Percentiles rank a stretch among this genome's conserved stretches.
Evolutionary conservation across 2,888 invertebrate genomes (phyloP).

Genomic region (Eulithis prunata): DNA sequence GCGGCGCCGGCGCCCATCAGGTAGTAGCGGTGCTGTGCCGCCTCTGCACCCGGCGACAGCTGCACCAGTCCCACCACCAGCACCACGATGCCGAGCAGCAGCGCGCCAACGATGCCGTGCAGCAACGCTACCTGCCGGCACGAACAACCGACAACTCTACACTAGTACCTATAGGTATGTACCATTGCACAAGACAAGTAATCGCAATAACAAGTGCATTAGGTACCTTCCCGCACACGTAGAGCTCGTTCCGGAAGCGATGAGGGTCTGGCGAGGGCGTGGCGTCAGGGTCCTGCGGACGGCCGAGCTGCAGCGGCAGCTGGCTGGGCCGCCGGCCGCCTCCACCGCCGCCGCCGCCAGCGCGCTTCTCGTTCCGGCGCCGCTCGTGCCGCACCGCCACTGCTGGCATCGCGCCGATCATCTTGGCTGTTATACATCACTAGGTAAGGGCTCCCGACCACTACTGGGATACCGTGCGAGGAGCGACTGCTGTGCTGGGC

Average conservation of each 20-base stretch:
- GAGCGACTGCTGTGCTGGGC: neutral
- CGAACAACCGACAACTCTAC: constrained; percentile 6
- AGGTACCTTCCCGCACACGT: constrained; percentile 89
- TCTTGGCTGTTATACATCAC: constrained; percentile 76
- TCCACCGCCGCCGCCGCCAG: constrained; percentile 85
- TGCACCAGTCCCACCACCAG: constrained; percentile 91
- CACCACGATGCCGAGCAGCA: constrained; percentile 89
- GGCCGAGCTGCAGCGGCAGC: constrained; percentile 87
- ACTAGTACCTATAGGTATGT: too few species aligned
- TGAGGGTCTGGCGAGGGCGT: constrained; percentile 86
- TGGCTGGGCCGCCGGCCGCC: constrained; percentile 86
- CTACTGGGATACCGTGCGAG: constrained; percentile 14
- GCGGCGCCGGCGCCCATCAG: constrained; percentile 87
- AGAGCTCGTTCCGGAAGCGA: constrained; percentile 86
- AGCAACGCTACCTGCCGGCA: constrained; percentile 87
- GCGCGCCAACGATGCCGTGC: constrained; percentile 89
- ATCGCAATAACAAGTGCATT: too few species aligned
- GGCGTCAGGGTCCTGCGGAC: constrained; percentile 85
- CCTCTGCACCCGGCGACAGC: constrained; percentile 90
- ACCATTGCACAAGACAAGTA: too few species aligned
- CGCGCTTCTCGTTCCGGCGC: constrained; percentile 88
- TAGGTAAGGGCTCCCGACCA: constrained; percentile 27
- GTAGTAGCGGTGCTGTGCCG: constrained; percentile 89
- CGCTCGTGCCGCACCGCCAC: constrained; percentile 93
- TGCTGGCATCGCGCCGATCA: constrained; percentile 95